Evolutionary conservation across 2,888 invertebrate species (phyloP), one percentile per base, ranked within the genome.

Genomic region (Pachymerium ferrugineum): DNA sequence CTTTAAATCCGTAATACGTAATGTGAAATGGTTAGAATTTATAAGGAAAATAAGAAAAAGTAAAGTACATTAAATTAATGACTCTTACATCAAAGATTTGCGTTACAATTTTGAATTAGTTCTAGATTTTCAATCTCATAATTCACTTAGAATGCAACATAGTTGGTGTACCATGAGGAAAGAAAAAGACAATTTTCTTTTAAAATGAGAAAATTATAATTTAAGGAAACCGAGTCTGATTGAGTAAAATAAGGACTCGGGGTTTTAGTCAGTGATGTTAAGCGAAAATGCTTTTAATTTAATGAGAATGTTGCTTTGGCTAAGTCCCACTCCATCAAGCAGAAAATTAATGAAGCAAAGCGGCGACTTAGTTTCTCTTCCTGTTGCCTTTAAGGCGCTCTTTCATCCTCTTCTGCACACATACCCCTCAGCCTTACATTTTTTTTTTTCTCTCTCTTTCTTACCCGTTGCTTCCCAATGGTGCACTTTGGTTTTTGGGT

Each of bases 311-410:
- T 54, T 54, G 25, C 25, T 54, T 54, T 54, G 54, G 54, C 54
- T 54, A 54, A 54, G 54, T 54, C 54, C 54, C 54, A 54, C 54
- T 54, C 25, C 25, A 54, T 54, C 54, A 54, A 54, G 54, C 54
- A 54, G 54, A 54, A 54, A 54, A 54, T 54, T 54, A 54, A 54
- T 54, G 54, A 54, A 54, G 54, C 54, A 4, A 54, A 54, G 28
- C 54, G 54, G 54, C 22, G 54, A 54, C 54, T 54, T 54, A 54
- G 54, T 54, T 54, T 54, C 54, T 25, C 25, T 54, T 54, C 54
- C 54, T 54, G 54, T 25, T 54, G 22, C 3, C 19, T 8, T 10
- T n/a, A n/a, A n/a, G n/a, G n/a, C n/a, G 12, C 54, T 12, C 54
- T 6, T 28, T 8, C 25, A 3, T 54, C 16, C 14, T 6, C 14